These are phyloP conservation scores for Uropsilus gracilis DNA, from an alignment of 2,113 vertebrate species.

Conservation along the genomic window DNA sequence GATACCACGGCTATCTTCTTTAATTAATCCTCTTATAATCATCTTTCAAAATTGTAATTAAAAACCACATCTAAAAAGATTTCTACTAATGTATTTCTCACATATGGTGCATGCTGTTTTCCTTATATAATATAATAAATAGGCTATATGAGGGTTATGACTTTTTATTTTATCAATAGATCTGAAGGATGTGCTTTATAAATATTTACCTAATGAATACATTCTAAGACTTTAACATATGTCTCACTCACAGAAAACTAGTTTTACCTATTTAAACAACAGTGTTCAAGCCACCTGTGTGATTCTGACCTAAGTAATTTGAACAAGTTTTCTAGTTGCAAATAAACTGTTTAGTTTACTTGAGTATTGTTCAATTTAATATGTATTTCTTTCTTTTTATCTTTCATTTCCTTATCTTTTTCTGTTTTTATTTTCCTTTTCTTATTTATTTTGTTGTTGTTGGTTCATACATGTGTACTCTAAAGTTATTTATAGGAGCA, in stretches of 20 bases:
- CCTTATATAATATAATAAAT: not conserved
- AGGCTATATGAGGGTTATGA: not conserved
- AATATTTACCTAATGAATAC: slow-evolving; percentile 31
- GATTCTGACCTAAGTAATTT: not conserved
- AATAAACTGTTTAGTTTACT: no score
- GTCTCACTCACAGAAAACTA: slow-evolving; percentile 16
- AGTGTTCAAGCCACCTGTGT: not conserved
- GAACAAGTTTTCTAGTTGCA: not conserved
- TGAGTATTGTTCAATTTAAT: not conserved
- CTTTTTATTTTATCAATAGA: not conserved
- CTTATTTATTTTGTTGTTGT: no score
- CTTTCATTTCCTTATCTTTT: not conserved
- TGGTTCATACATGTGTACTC: no score
- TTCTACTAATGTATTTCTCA: not conserved
- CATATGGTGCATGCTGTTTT: not conserved
- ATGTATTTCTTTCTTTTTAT: not conserved
- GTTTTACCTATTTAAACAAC: not conserved
- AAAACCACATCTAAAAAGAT: not conserved
- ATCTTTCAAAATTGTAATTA: not conserved
- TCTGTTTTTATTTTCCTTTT: not conserved
- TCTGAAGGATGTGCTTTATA: not conserved
- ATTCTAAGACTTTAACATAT: not conserved
- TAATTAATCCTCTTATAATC: not conserved
- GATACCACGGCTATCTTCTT: not conserved
- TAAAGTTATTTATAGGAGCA: no score